phyloP scores from a whole-genome alignment of 2,888 invertebrate genomes.

The Tipula lateralis region DNA sequence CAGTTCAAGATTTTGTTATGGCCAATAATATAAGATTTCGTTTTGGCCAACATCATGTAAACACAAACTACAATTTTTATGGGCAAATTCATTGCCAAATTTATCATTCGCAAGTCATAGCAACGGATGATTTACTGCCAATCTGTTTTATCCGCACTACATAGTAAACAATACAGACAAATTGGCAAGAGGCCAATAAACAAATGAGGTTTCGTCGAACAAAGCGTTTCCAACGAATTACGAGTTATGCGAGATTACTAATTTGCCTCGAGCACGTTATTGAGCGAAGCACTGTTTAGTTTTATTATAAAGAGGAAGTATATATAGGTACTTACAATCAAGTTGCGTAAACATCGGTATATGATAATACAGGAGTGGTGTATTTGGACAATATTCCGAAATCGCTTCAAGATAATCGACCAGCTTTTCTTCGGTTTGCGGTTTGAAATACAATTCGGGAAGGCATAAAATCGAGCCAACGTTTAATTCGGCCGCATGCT shows the following conservation, averaged over 20 bases:
- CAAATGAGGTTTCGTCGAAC: neutral
- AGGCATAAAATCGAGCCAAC: slow-evolving; percentile 67
- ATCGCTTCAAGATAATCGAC: slow-evolving; percentile 63
- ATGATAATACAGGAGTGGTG: slow-evolving; percentile 79
- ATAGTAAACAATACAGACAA: slow-evolving; percentile 31
- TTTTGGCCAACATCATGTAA: neutral
- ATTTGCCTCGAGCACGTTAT: slow-evolving; percentile 26
- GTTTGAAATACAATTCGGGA: slow-evolving; percentile 74
- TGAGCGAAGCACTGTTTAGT: no score
- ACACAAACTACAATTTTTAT: neutral
- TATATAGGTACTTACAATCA: slow-evolving; percentile 64
- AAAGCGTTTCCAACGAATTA: neutral
- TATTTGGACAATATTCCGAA: slow-evolving; percentile 64
- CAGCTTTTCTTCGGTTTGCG: slow-evolving; percentile 56
- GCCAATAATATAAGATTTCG: neutral
- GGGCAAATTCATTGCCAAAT: neutral
- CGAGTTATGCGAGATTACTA: neutral
- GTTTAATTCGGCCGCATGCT: slow-evolving; percentile 60
- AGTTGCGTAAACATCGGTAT: slow-evolving; percentile 69
- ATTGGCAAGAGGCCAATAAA: neutral
- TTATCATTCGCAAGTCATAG: neutral
- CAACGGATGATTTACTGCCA: neutral
- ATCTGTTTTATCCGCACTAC: neutral
- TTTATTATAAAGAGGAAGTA: no score
- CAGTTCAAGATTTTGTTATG: no score